A percentile compares a stretch with the other conserved stretches of the same genome.
Evolutionary conservation across 2,888 invertebrate species (phyloP).

Genomic region (Ommatoiulus sabulosus): DNA sequence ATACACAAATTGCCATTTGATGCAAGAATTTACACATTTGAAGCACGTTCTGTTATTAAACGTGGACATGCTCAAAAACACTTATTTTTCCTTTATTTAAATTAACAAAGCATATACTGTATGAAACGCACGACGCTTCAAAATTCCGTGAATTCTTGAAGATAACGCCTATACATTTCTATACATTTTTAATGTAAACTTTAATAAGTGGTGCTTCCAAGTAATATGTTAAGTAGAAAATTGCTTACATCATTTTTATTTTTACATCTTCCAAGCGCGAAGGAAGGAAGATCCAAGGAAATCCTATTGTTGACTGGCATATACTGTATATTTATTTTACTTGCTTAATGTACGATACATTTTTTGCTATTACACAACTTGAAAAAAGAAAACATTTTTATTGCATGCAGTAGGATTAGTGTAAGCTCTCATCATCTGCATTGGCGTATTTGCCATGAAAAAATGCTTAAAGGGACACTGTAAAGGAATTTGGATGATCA

Average conservation of each 20-base stretch:
- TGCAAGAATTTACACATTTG: no score
- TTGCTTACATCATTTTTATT: background rate
- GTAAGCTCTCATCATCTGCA: slow-evolving; percentile 35
- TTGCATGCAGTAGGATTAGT: slow-evolving; percentile 29
- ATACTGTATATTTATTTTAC: background rate
- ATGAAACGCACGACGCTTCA: background rate
- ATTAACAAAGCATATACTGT: no score
- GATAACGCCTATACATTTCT: background rate
- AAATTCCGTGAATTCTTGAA: background rate
- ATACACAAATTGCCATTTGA: no score
- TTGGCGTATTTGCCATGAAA: slow-evolving; percentile 38
- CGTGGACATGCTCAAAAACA: no score
- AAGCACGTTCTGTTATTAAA: no score
- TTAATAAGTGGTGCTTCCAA: background rate
- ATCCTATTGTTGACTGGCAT: background rate
- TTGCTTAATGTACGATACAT: slow-evolving; percentile 6
- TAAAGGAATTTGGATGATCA: background rate
- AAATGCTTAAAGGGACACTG: background rate
- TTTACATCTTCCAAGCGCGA: background rate
- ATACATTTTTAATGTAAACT: background rate
- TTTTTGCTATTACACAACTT: background rate
- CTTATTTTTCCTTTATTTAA: no score
- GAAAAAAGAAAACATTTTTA: background rate
- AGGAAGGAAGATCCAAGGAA: background rate
- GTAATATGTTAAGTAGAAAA: background rate